Base-by-base conservation (phyloP, 2,797 vertebrate genomes). In the Basileuterus tristriatus region DNA sequence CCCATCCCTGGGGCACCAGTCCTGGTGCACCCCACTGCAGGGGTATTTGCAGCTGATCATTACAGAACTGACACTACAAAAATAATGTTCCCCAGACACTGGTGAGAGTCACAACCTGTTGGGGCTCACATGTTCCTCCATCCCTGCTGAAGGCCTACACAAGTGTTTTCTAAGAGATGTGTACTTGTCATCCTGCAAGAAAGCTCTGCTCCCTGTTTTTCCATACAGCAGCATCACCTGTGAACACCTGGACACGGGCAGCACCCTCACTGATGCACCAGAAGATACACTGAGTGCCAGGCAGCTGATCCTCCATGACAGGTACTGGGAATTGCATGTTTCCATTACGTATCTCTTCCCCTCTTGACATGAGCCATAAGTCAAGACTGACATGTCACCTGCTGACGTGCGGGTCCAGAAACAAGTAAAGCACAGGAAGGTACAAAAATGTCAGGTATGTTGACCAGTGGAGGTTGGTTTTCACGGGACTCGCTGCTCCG, bases 281-380 rank as follows among this genome's bases (percentile, higher is more conserved):
- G 44, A 52, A 37, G 46, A 32, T 36, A 52, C 0, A 0, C 15
- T n/a, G 52, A 24, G 32, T 24, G 12, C 41, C 47, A 68, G 30
- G 55, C 30, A 71, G 24, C 24, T 55, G 39, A 26, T 80, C 43
- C 32, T 81, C 62, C 7, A 5, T 29, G 34, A 20, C 0, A 3
- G 23, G 15, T 53, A 9, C 27, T 56, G 67, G 39, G 56, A 69
- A 26, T 26, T 0, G 0, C 0, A 0, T 11, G 9, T 44, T 15
- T 90, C 26, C 21, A 16, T 24, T 24, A 19, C 0, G 13, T 22
- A 58, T 83, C 39, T 64, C 17, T 56, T 68, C 59, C 46, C 50
- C 44, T 44, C 77, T 36, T 21, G 36, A 1, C 24, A 36, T 58
- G 32, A 72, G n/a, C n/a, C n/a, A 11, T 4, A 32, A 34, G 17